Percentiles rank a stretch among this genome's conserved stretches.
Conservation (phyloP, 2,888 invertebrate species). For the Hecatera dysodea region DNA sequence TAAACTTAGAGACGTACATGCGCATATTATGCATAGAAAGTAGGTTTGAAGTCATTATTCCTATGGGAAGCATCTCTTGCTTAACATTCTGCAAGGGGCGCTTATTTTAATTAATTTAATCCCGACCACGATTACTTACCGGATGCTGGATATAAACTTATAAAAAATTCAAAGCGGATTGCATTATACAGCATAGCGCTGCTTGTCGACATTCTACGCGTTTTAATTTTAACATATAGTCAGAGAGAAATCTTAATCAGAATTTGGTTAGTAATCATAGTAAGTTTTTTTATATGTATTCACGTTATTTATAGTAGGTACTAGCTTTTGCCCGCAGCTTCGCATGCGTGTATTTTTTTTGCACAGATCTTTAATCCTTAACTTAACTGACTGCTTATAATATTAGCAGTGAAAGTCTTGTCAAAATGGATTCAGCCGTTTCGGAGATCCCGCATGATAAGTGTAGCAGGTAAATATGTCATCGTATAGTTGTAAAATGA, state of each 20-base stretch:
- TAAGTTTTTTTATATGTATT: too few species aligned
- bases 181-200: not conserved
- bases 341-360: too few species aligned
- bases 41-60: constrained; percentile 12
- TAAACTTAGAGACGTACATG: not conserved
- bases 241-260: not conserved
- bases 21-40: not conserved
- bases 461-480: too few species aligned
- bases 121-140: constrained; percentile 28
- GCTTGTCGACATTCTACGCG: not conserved
- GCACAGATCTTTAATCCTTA: too few species aligned
- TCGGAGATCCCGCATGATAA: too few species aligned
- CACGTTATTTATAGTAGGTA: too few species aligned
- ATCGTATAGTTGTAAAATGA: too few species aligned
- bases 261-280: not conserved
- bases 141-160: constrained; percentile 16
- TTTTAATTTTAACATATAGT: not conserved
- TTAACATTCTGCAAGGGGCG: constrained; percentile 54
- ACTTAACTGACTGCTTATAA: too few species aligned
- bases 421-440: too few species aligned
- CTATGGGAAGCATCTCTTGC: constrained; percentile 17
- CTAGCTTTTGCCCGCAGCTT: too few species aligned
- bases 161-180: constrained; percentile 18
- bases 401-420: too few species aligned
- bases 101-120: constrained; percentile 61